Base-by-base conservation (phyloP, 2,888 invertebrate species). In the Hedychridium roseum region DNA sequence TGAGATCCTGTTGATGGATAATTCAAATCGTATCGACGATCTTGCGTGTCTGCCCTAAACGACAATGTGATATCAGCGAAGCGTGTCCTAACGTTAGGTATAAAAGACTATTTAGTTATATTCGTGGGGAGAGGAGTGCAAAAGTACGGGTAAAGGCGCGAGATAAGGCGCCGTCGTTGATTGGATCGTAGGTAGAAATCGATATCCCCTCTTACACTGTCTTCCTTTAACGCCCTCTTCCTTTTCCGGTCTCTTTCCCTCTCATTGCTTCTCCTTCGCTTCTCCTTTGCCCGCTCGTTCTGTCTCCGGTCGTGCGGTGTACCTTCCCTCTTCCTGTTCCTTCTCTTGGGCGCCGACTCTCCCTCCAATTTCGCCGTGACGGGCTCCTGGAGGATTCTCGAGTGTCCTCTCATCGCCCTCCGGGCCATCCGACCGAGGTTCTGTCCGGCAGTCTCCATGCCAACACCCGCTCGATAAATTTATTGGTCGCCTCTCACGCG, bases 401-500 rank as follows among this genome's bases (percentile, higher is more conserved):
- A 76, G 76, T 72, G 64, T 71, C 71, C 73, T 73, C 72, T 74
- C 74, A 71, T 73, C 69, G 71, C 74, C 71, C 74, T 76, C 74
- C 66, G 68, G 69, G 65, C 73, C 71, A 74, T 69, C 76, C 76
- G 71, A 67, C 69, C 72, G 70, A 73, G 73, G n/a, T 70, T 73
- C 72, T 74, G 77, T 78, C 76, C 76, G 69, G 75, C 73, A 71
- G 74, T 78, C 79, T 76, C 78, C 78, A 78, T 77, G 78, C 77
- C 78, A 78, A 78, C 76, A 75, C 75, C 71, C 78, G 78, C 76
- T 78, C 78, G 77, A 78, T 78, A 78, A 78, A 76, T 76, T 77
- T 76, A 78, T 78, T 76, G 78, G 78, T 75, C 74, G 77, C 70
- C 66, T 70, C 70, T 71, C 64, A 71, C 70, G 70, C 70, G 67